Conservation (phyloP, 2,888 invertebrate genomes). For the Rhagonycha lutea region DNA sequence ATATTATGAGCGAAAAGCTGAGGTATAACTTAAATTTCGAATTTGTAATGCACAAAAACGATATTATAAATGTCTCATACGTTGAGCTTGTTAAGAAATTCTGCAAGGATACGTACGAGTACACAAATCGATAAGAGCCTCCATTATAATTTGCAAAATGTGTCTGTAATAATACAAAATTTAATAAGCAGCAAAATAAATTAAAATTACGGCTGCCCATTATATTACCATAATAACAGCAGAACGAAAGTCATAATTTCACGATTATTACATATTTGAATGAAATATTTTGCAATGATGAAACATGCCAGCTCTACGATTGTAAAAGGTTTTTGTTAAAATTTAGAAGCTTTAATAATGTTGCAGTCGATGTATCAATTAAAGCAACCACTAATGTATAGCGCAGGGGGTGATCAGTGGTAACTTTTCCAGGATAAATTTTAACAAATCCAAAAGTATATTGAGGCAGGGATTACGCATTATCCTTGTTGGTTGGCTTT, state of each 20-base stretch:
- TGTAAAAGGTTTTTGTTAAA: not conserved
- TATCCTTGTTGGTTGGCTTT: too few species aligned
- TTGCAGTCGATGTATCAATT: not conserved
- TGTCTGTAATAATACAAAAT: not conserved
- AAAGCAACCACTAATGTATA: not conserved
- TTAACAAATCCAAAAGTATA: too few species aligned
- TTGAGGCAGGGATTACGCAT: too few species aligned
- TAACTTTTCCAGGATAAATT: too few species aligned
- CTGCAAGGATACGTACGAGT: not conserved
- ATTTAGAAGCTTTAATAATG: not conserved
- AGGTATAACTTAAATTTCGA: not conserved
- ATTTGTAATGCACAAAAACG: not conserved
- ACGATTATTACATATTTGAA: not conserved
- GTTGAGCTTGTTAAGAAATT: not conserved
- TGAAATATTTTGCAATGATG: not conserved
- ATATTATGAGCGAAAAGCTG: not conserved
- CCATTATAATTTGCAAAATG: not conserved
- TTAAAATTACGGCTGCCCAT: not conserved
- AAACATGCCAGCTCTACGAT: not conserved
- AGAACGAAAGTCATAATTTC: not conserved
- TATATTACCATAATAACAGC: not conserved
- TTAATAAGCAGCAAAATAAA: not conserved
- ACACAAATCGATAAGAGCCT: not conserved
- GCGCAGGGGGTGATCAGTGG: too few species aligned
- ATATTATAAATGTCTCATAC: not conserved